Base-by-base conservation (phyloP, 2,888 invertebrate genomes). In the Nebria brevicollis region DNA sequence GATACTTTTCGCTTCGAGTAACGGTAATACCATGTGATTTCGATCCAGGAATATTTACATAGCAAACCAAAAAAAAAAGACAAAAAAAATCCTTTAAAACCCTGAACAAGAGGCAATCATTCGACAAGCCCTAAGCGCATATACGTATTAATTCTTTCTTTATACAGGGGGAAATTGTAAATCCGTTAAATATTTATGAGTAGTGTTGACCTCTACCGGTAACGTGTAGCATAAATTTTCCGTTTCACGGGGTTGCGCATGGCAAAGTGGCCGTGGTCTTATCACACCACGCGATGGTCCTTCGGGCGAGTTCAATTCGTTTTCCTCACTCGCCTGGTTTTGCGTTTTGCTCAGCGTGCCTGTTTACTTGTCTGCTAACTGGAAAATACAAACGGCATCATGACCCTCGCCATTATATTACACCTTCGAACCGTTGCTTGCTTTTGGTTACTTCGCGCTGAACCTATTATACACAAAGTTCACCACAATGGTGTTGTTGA, bases 191-290 rank as follows among this genome's bases (percentile, higher is more conserved):
- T 70, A 70, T 70, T 20, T 70, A 70, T 70, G 70, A 70, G 34
- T 25, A 70, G 26, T 70, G 70, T 70, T 70, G 70, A 25, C 70
- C 25, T 26, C 70, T 11, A 13, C 70, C 26, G 34, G 20, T 34
- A 11, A 15, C 4, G 66, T 25, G 25, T 25, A 25, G 25, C 8
- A 70, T 70, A 70, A 70, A 70, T 70, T 70, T 70, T 25, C 11
- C 26, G 70, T 70, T 66, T 6, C 70, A 26, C 70, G 34, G n/a
- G 70, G 70, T 70, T 25, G 70, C 34, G 70, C 70, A 26, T 70
- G 70, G 25, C 70, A 70, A 70, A 70, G 70, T 70, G 70, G 70
- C 70, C 70, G 70, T 66, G 34, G 70, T 34, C 70, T 70, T 70
- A 70, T 70, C 70, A 26, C 70, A n/a, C 26, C 20, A 70, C 70